Evolutionary conservation across 2,113 vertebrate genomes (phyloP), one percentile per base, ranked within the genome.

Genomic region (Pavo muticus): DNA sequence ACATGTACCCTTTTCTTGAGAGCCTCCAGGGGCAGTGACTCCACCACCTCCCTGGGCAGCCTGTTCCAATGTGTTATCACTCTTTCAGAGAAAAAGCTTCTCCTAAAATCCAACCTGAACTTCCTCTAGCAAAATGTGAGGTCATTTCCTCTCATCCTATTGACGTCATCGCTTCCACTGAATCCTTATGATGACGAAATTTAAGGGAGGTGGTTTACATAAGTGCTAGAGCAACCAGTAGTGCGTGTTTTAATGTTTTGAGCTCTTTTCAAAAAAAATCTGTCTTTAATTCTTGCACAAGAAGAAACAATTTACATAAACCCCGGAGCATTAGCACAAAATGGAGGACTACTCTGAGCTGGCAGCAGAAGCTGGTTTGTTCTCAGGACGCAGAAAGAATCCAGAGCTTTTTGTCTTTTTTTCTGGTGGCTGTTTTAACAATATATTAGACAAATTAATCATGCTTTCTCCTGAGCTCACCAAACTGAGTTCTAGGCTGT

Each of bases 221-320:
- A 14, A 0, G 0, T 27, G 77, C 8, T 57, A 40, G n/a, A 79
- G 23, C 19, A 80, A 68, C 2, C 14, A 64, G 35, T 79, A 18
- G 5, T 23, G 30, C 24, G 11, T 59, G 1, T 71, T 70, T 63
- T 70, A 60, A 40, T 54, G 9, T 19, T 86, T 42, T 48, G 6
- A 3, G 42, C 57, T 88, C 71, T 59, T 21, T 47, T 50, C 23
- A 23, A 23, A 17, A 45, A 45, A 45, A 18, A 54, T 82, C 3
- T 35, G 64, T 72, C 15, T 4, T 37, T 16, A 57, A 27, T 37
- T n/a, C 4, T 75, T 91, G 37, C 11, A 6, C 12, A 84, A 89
- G 70, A 88, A 91, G 32, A 25, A 65, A 47, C 16, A 52, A 76
- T 89, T 65, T 63, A 70, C 63, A 32, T 78, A 87, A 76, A 64